Conservation (phyloP, 2,888 invertebrate genomes). For the Coenonympha glycerion region DNA sequence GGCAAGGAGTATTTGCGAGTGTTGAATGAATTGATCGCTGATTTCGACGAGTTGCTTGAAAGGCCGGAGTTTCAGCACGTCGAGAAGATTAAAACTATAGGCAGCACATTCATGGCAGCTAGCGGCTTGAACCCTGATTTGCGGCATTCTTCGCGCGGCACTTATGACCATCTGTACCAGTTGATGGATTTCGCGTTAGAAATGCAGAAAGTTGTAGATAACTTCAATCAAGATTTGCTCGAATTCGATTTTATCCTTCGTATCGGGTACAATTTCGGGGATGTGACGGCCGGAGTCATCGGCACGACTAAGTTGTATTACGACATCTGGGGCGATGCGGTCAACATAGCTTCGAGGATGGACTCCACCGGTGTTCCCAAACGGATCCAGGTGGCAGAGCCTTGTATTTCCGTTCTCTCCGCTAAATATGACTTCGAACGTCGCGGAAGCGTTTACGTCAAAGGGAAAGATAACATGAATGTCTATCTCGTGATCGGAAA, state of each 20-base stretch:
- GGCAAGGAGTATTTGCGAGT: constrained; percentile 96
- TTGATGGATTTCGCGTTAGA: constrained; percentile 95
- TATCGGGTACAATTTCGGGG: constrained; percentile 94
- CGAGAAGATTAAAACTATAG: constrained; percentile 98
- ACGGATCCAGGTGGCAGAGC: constrained; percentile 87
- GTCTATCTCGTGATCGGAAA: constrained; percentile 84
- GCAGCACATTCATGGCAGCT: constrained; percentile 98
- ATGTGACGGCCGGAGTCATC: constrained; percentile 97
- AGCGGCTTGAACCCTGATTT: constrained; percentile 92
- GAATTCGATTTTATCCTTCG: constrained; percentile 91
- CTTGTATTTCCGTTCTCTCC: constrained; percentile 82
- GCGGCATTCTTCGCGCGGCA: constrained; percentile 80
- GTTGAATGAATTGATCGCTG: constrained; percentile 95
- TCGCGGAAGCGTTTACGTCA: constrained; percentile 95
- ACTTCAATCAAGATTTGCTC: constrained; percentile 91
- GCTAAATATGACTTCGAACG: constrained; percentile 89
- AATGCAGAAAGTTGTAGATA: constrained; percentile 90
- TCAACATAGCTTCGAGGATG: constrained; percentile 98
- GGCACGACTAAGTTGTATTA: constrained; percentile 97
- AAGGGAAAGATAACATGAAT: constrained; percentile 97
- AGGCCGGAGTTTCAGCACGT: constrained; percentile 88
- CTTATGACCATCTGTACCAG: constrained; percentile 87
- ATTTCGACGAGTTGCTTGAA: constrained; percentile 94
- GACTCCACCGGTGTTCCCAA: constrained; percentile 95
- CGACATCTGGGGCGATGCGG: constrained; percentile 99